Conservation (phyloP, 1,140 invertebrate genomes). For the Meloidogyne floridensis region DNA sequence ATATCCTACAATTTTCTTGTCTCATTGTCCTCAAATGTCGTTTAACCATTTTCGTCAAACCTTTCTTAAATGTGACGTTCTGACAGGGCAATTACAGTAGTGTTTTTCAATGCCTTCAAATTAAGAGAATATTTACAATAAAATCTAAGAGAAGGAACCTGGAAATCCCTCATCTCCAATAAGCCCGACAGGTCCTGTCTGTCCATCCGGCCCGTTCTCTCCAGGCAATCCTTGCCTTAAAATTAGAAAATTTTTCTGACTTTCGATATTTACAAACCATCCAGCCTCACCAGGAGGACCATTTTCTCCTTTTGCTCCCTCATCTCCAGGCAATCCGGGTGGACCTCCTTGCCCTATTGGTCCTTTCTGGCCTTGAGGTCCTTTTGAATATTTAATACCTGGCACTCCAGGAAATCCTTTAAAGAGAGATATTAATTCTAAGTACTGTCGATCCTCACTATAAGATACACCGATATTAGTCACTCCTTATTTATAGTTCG, state of each 20-base stretch:
- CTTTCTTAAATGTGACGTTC: conserved; percentile 19
- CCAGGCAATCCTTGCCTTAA: conserved; percentile 33
- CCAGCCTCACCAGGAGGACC: conserved; percentile 28
- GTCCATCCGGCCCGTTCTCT: conserved; percentile 10
- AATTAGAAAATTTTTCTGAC: not conserved
- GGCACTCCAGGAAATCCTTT: conserved; percentile 10
- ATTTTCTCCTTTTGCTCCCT: conserved; percentile 18
- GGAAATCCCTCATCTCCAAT: conserved; percentile 28
- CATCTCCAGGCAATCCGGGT: conserved; percentile 18
- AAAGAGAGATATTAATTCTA: not conserved
- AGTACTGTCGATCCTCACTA: no score
- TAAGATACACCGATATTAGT: no score
- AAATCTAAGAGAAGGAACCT: not conserved
- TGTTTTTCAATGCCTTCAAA: conserved; percentile 37
- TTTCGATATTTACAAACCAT: not conserved
- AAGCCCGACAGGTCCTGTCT: conserved; percentile 1
- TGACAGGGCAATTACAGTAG: conserved; percentile 40
- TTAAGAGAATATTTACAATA: conserved; percentile 13
- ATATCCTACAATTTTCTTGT: no score
- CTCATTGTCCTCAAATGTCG: no score
- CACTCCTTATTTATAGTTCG: no score
- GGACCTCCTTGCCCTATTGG: not conserved
- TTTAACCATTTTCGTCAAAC: not conserved
- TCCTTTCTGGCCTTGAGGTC: conserved; percentile 18
- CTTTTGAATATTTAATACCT: conserved; percentile 24